Percentiles rank a stretch among this genome's conserved stretches.
Conservation (phyloP, 1,140 invertebrate species). For the Apis dorsata region DNA sequence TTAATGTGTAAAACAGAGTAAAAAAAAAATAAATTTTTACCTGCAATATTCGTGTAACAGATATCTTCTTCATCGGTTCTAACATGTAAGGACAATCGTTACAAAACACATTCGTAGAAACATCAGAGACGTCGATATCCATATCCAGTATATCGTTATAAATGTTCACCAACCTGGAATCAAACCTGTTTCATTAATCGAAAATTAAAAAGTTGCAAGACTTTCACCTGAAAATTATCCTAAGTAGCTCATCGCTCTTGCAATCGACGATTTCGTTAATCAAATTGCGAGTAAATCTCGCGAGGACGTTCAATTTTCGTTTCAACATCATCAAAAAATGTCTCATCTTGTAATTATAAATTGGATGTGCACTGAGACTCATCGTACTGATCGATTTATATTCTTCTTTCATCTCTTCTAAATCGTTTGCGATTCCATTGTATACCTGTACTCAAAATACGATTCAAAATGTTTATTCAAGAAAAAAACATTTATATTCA, state of each 20-base stretch:
- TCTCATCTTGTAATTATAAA: conserved; percentile 69
- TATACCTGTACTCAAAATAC: conserved; percentile 31
- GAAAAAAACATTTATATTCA: background rate
- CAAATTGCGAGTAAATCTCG: conserved; percentile 61
- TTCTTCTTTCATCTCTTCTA: conserved; percentile 51
- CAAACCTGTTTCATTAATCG: background rate
- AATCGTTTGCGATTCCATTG: conserved; percentile 38
- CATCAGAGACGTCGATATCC: conserved; percentile 58
- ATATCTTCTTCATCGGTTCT: conserved; percentile 80
- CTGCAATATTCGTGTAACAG: conserved; percentile 79
- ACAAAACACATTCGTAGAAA: conserved; percentile 68
- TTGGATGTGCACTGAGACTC: conserved; percentile 37
- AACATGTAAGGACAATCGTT: conserved; percentile 82
- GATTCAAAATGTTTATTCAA: background rate
- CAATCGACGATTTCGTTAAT: conserved; percentile 64
- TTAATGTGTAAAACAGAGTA: background rate
- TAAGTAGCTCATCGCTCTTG: conserved; percentile 59
- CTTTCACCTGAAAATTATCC: conserved; percentile 66
- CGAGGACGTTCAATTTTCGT: conserved; percentile 63
- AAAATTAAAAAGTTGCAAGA: background rate
- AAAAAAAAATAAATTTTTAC: conserved; percentile 28
- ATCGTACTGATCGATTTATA: conserved; percentile 51
- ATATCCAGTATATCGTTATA: conserved; percentile 68
- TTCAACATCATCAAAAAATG: conserved; percentile 58
- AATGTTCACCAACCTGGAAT: conserved; percentile 67